Percentiles rank a stretch among this genome's conserved stretches.
Evolutionary conservation across 2,888 invertebrate species (phyloP).

Genomic region (Lasioglossum zephyrum): DNA sequence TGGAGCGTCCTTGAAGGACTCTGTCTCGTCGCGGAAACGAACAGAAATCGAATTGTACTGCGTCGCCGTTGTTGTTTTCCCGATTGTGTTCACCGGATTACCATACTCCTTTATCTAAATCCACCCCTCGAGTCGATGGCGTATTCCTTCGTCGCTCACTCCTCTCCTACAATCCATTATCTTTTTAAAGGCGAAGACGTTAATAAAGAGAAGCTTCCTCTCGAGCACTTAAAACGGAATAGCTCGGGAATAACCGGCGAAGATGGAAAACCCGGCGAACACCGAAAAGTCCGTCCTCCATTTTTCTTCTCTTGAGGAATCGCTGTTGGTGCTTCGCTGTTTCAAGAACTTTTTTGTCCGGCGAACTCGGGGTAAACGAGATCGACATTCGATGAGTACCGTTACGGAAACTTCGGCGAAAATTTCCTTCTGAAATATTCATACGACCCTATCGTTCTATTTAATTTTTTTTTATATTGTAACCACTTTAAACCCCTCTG

Average conservation of each 20-base stretch:
- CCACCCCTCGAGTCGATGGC: slow-evolving; percentile 15
- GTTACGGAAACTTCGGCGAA: background rate
- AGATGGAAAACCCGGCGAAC: background rate
- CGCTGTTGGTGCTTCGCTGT: background rate
- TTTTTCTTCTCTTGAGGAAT: slow-evolving; percentile 1
- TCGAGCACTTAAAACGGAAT: slow-evolving; percentile 1
- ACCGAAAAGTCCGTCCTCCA: slow-evolving; percentile 1
- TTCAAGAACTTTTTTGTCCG: background rate
- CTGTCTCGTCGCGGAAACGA: background rate
- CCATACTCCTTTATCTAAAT: slow-evolving; percentile 50
- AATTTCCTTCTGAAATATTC: background rate
- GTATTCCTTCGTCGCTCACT: slow-evolving; percentile 25
- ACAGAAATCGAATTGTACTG: slow-evolving; percentile 41
- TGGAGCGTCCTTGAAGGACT: slow-evolving; percentile 24
- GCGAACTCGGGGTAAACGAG: background rate
- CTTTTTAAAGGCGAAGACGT: slow-evolving; percentile 43
- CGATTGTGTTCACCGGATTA: slow-evolving; percentile 36
- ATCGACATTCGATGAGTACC: background rate
- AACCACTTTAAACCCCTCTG: too few species aligned
- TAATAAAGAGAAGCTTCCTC: slow-evolving; percentile 39
- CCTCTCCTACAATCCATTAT: slow-evolving; percentile 39
- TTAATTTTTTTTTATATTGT: too few species aligned
- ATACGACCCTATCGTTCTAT: too few species aligned
- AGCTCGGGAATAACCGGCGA: background rate
- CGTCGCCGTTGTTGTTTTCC: slow-evolving; percentile 30